Conservation (phyloP, 2,113 vertebrate species). For the Proterorhinus semilunaris region DNA sequence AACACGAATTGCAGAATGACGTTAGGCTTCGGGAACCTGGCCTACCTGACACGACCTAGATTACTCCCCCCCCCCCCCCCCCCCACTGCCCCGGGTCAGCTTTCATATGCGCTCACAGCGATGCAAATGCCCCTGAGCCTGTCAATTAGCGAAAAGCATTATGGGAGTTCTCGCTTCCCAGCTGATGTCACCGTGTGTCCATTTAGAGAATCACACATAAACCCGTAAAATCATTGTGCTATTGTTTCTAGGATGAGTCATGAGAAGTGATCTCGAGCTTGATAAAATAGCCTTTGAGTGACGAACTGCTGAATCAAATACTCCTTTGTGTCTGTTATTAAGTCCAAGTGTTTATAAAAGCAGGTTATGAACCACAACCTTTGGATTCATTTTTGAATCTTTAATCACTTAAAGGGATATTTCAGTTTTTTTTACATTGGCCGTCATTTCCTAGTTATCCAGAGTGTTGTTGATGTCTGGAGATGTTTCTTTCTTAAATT, state of each 20-base stretch:
- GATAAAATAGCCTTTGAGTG: no score
- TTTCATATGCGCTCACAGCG: conserved; percentile 74
- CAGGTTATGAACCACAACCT: no score
- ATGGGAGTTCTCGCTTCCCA: conserved; percentile 39
- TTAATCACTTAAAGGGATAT: no score
- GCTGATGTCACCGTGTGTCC: conserved; percentile 37
- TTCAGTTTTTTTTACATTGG: no score
- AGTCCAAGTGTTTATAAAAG: no score
- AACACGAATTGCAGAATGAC: conserved; percentile 73
- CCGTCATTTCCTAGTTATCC: no score
- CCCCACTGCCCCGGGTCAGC: conserved; percentile 68
- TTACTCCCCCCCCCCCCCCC: conserved; percentile 15
- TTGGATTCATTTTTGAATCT: no score
- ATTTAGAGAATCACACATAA: conserved; percentile 27
- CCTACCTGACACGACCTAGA: conserved; percentile 63
- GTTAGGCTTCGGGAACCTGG: conserved; percentile 68
- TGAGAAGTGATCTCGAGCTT: conserved; percentile 34
- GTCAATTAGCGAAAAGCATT: conserved; percentile 71
- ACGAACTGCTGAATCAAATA: no score
- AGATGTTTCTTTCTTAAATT: no score
- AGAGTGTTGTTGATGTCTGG: no score
- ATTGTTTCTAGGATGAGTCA: conserved; percentile 55
- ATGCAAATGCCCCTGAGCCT: conserved; percentile 72
- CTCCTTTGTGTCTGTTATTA: no score
- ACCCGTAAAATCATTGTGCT: conserved; percentile 38